Base-by-base conservation (phyloP, 2,113 vertebrate genomes). In the Mus spicilegus region DNA sequence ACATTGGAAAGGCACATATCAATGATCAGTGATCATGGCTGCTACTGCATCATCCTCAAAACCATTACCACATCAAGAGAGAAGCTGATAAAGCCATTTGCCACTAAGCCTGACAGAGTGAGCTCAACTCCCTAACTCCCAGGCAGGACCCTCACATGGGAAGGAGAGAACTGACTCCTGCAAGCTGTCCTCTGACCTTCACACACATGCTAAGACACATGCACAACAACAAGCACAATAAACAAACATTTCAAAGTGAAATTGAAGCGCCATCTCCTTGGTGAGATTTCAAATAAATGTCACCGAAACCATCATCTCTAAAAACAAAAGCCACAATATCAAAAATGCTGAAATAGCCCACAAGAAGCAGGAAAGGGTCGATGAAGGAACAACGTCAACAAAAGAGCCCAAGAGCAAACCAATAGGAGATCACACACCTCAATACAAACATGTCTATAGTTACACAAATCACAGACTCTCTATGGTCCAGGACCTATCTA, bases 211-310 rank as follows among this genome's bases (percentile, higher is more conserved):
- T 49, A 80, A 54, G 49, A 33, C 51, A 80, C 20, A 33, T 5
- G 19, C 7, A 6, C 33, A 54, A 33, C 28, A 51, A 13, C 9
- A 46, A 9, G 54, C 78, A 12, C 9, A 81, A 8, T n/a, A 81
- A 56, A n/a, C 78, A 81, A 56, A 81, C 33, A 58, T 81, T 12
- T 39, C 33, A 22, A 81, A 58, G 33, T 81, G 39, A 63, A 95
- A 54, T n/a, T 89, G 49, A 86, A 93, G 56, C 28, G 87, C n/a
- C 87, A 77, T 80, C 95, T 87, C 12, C 70, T 90, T 39, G 36
- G 9, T 30, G 95, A 76, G 17, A 88, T 77, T 95, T 85, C 46
- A 86, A 91, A 89, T 26, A 92, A 65, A 51, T 67, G 3, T 63
- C 70, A 87, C 75, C 54, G 85, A 70, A 26, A 73, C 20, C 39